A percentile compares a stretch with the other conserved stretches of the same genome.
phyloP scores from a whole-genome alignment of 2,888 invertebrate genomes.

The Dynastes tityus region DNA sequence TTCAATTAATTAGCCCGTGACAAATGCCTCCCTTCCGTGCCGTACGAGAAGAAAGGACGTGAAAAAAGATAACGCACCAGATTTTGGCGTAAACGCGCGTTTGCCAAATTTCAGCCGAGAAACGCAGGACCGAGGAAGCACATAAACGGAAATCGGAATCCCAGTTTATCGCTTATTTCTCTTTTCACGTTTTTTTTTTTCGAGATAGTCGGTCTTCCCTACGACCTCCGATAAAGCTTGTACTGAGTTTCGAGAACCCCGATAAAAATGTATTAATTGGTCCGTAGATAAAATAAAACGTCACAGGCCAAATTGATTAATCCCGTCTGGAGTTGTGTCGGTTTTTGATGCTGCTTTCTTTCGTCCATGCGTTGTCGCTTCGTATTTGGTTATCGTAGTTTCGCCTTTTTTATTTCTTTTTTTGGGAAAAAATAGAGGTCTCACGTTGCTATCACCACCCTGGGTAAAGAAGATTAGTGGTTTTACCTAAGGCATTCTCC shows the following conservation, averaged over 20 bases:
- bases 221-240: conserved; percentile 26
- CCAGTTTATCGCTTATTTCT: conserved; percentile 28
- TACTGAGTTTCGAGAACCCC: conserved; percentile 16
- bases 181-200: conserved; percentile 16
- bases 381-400: conserved; percentile 20
- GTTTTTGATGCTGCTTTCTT: conserved; percentile 13
- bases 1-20: conserved; percentile 31
- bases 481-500: conserved; percentile 43
- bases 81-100: conserved; percentile 1
- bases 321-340: conserved; percentile 22
- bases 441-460: conserved; percentile 37
- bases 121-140: neutral
- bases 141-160: conserved; percentile 11
- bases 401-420: conserved; percentile 13
- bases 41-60: conserved; percentile 18
- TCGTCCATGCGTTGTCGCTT: neutral
- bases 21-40: conserved; percentile 34
- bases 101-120: conserved; percentile 7
- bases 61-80: conserved; percentile 11
- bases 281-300: conserved; percentile 41
- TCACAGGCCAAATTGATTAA: conserved; percentile 44
- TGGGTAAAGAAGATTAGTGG: conserved; percentile 43
- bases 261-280: conserved; percentile 48
- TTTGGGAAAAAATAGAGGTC: conserved; percentile 4
- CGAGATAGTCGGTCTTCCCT: neutral